A percentile compares a stretch with the other conserved stretches of the same genome.
phyloP scores from a whole-genome alignment of 2,113 vertebrate genomes.

The Rhodinocichla rosea region DNA sequence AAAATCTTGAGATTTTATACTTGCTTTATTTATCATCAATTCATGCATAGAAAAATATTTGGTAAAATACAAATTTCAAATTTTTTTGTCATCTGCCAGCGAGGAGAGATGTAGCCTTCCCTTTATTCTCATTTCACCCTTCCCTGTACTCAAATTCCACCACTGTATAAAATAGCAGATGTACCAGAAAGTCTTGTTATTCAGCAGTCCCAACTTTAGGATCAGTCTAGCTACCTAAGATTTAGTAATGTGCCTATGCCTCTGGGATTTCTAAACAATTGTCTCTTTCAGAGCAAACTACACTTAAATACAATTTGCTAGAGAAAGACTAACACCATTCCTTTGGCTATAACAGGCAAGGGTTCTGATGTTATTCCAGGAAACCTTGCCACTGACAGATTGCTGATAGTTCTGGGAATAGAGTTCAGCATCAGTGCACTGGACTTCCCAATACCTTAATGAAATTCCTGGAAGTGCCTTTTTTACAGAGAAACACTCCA shows the following conservation, averaged over 20 bases:
- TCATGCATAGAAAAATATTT: neutral
- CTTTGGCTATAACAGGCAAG: neutral
- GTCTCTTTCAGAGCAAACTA: neutral
- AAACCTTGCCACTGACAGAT: slow-evolving; percentile 36
- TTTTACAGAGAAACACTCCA: neutral
- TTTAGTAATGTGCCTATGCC: neutral
- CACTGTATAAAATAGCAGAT: neutral
- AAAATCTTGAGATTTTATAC: neutral
- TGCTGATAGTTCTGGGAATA: slow-evolving; percentile 61
- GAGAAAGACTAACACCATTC: neutral
- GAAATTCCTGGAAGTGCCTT: slow-evolving; percentile 39
- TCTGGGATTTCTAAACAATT: neutral
- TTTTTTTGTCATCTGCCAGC: neutral
- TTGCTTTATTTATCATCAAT: neutral
- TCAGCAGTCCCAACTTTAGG: neutral
- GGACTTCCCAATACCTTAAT: slow-evolving; percentile 25
- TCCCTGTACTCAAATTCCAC: neutral
- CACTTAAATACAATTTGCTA: neutral
- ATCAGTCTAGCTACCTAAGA: neutral
- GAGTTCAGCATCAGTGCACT: slow-evolving; percentile 36
- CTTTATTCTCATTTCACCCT: neutral
- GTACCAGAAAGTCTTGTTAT: neutral
- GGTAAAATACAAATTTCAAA: neutral
- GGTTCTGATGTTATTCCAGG: slow-evolving; percentile 20
- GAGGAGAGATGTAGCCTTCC: neutral